These are phyloP conservation scores for Eleginops maclovinus DNA, from an alignment of 2,113 vertebrate species.

Conservation along the genomic window DNA sequence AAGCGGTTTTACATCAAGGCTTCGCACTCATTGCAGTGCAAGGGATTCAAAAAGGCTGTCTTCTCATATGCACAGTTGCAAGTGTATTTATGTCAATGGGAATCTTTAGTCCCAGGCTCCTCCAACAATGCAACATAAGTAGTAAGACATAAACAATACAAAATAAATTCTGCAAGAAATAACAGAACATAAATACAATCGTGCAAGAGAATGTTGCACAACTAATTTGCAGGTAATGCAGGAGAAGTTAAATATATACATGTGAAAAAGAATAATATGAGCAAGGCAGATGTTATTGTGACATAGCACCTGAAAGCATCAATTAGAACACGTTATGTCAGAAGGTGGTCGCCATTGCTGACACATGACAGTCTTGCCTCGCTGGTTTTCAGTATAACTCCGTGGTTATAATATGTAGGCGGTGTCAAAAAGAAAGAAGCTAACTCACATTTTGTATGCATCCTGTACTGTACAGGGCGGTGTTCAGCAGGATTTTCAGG, in stretches of 20 bases:
- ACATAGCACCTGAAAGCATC: neutral
- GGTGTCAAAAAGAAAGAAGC: neutral
- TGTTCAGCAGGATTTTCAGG: conserved; percentile 42
- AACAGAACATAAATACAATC: no score
- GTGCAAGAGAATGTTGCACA: no score
- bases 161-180: no score
- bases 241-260: no score
- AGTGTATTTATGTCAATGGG: no score
- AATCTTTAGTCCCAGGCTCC: no score
- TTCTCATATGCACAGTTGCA: no score
- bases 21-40: neutral
- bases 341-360: conserved; percentile 22
- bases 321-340: neutral
- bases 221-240: no score
- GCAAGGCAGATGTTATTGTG: neutral
- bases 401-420: conserved; percentile 9
- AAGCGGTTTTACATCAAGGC: conserved; percentile 7
- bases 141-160: no score
- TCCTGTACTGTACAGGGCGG: conserved; percentile 10
- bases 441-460: neutral
- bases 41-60: no score
- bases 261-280: no score
- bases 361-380: neutral
- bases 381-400: neutral
- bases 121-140: no score